Conservation (phyloP, 2,113 vertebrate genomes). For the Himantopus leucocephalus region DNA sequence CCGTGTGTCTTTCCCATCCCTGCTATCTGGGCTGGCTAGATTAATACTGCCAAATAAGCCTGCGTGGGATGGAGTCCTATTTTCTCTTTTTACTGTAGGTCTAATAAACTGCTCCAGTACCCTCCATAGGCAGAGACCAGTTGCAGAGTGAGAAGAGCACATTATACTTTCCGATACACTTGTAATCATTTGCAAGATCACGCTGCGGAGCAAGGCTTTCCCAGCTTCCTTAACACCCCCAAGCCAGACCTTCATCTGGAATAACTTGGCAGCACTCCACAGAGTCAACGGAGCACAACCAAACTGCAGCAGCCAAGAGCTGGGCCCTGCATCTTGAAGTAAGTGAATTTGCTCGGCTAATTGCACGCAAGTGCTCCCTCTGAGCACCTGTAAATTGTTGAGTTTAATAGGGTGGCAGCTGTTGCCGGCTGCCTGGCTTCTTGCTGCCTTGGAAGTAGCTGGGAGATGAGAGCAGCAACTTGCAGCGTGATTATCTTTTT, state of each 20-base stretch:
- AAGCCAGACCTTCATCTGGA: rapidly evolving
- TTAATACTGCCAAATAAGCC: not conserved
- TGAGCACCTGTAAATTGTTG: slow-evolving; percentile 35
- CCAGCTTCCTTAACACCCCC: rapidly evolving
- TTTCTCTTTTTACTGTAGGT: not conserved
- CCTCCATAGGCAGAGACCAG: not conserved
- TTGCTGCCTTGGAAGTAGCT: not conserved
- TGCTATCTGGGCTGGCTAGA: not conserved
- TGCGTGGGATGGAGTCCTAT: rapidly evolving
- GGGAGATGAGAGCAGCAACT: slow-evolving; percentile 8
- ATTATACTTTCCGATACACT: rapidly evolving
- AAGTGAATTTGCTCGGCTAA: slow-evolving; percentile 44
- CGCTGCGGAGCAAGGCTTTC: rapidly evolving
- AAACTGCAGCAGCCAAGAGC: not conserved
- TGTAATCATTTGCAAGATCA: not conserved
- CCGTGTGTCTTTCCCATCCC: not conserved
- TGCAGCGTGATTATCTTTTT: not conserved
- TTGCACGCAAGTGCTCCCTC: slow-evolving; percentile 13
- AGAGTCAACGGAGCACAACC: not conserved
- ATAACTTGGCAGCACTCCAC: not conserved
- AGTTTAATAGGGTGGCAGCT: slow-evolving; percentile 48
- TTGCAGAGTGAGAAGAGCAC: not conserved
- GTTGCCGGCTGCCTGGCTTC: not conserved
- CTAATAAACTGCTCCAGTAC: too few relatives aligned
- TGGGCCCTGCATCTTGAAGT: not conserved